These are phyloP conservation scores for Norana najaformis DNA, from an alignment of 2,888 invertebrate genomes.

Conservation along the genomic window DNA sequence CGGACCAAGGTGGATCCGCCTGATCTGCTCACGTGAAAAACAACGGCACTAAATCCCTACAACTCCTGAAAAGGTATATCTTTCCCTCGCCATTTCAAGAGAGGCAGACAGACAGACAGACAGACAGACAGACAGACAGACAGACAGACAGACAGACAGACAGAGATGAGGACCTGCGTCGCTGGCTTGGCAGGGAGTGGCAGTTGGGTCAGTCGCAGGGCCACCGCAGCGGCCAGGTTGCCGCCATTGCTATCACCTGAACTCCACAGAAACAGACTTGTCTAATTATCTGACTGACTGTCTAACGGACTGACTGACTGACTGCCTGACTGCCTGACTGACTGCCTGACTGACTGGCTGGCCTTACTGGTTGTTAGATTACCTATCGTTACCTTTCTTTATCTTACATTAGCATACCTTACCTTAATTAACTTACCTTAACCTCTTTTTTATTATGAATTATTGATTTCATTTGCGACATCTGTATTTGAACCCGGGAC, in stretches of 20 bases:
- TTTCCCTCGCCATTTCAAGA: neutral
- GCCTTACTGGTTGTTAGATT: no score
- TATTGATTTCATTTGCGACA: no score
- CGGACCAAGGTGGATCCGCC: neutral
- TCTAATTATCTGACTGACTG: no score
- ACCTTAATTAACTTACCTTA: no score
- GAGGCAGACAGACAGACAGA: neutral
- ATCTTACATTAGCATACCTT: no score
- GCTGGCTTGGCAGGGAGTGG: neutral
- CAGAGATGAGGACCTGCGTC: constrained; percentile 1
- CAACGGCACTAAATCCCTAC: no score
- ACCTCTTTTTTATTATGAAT: no score
- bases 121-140: neutral
- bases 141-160: neutral
- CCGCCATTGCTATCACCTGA: neutral
- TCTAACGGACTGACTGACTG: no score
- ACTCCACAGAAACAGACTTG: neutral
- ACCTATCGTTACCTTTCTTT: no score
- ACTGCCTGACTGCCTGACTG: no score
- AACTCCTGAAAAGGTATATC: neutral
- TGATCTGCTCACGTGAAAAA: neutral
- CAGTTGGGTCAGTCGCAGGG: neutral
- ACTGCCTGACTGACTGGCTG: no score
- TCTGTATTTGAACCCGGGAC: no score
- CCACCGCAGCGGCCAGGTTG: neutral